A percentile compares a stretch with the other conserved stretches of the same genome.
Conservation (phyloP, 53 echinoderm and acorn worm species). For the Zoroaster sp. region DNA sequence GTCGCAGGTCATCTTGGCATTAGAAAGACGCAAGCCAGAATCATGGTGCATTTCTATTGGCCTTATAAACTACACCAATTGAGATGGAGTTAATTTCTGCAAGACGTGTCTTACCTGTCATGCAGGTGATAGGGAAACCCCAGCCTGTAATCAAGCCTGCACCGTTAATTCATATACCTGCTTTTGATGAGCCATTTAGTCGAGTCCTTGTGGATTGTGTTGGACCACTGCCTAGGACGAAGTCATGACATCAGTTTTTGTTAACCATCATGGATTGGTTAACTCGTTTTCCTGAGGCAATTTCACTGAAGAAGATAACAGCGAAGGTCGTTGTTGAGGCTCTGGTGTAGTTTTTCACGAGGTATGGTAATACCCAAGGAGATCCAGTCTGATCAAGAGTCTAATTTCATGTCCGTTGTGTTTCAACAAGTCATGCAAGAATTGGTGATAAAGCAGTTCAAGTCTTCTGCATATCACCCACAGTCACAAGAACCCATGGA, state of each 20-base stretch:
- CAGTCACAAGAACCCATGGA: too few species aligned
- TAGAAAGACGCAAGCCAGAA: constrained; percentile 49
- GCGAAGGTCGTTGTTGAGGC: constrained; percentile 46
- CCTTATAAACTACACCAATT: constrained; percentile 17
- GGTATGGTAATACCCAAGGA: constrained; percentile 61
- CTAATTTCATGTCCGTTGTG: constrained; percentile 61
- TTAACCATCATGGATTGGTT: constrained; percentile 61
- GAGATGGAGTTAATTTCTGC: constrained; percentile 28
- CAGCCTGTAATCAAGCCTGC: constrained; percentile 47
- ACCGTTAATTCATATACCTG: constrained; percentile 64
- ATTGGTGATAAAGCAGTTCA: constrained; percentile 52
- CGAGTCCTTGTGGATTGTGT: constrained; percentile 57
- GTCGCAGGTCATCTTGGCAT: constrained; percentile 55
- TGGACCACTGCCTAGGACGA: constrained; percentile 59
- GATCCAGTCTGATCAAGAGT: constrained; percentile 65
- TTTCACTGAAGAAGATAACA: too few species aligned
- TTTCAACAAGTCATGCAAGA: constrained; percentile 55
- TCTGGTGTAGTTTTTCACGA: constrained; percentile 60
- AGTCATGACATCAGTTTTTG: constrained; percentile 46
- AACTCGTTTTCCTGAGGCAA: constrained; percentile 64
- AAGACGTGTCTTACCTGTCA: constrained; percentile 60
- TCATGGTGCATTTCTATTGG: constrained; percentile 59
- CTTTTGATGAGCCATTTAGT: constrained; percentile 59
- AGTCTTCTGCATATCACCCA: too few species aligned
- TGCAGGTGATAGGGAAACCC: constrained; percentile 62